These are phyloP conservation scores for Formica selysi DNA, from an alignment of 1,140 invertebrate genomes.

Conservation along the genomic window DNA sequence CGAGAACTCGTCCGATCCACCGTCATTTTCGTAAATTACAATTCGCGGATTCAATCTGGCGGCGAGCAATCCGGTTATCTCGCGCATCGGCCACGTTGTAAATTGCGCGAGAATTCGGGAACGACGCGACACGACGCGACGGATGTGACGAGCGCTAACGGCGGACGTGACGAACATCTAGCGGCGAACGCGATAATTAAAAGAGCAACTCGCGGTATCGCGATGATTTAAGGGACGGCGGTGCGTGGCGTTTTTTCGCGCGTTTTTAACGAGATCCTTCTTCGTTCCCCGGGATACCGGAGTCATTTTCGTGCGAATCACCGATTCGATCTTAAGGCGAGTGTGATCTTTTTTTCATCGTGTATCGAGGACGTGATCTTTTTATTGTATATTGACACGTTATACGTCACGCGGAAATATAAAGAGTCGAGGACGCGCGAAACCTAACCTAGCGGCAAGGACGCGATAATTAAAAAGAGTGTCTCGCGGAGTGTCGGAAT, in stretches of 20 bases:
- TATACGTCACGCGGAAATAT: background rate
- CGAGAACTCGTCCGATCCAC: conserved; percentile 1
- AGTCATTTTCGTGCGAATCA: background rate
- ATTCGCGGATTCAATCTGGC: background rate
- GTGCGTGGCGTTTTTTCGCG: background rate
- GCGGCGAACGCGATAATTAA: conserved; percentile 4
- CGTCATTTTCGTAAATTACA: conserved; percentile 35
- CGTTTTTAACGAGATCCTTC: background rate
- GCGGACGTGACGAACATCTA: background rate
- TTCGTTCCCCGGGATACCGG: too few relatives aligned
- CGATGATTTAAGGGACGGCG: conserved; percentile 12
- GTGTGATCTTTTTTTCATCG: background rate
- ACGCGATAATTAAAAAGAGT: conserved; percentile 3
- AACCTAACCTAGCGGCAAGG: background rate
- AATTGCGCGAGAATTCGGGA: background rate
- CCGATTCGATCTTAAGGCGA: background rate
- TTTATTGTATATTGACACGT: background rate
- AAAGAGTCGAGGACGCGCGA: background rate
- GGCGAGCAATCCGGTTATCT: background rate
- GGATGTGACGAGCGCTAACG: background rate
- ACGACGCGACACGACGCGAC: background rate
- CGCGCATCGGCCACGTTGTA: conserved; percentile 9
- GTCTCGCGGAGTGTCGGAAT: background rate
- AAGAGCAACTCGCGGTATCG: background rate
- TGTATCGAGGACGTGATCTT: background rate